Evolutionary conservation across 2,797 vertebrate genomes (phyloP).

Genomic region (Lophotriccus pileatus): DNA sequence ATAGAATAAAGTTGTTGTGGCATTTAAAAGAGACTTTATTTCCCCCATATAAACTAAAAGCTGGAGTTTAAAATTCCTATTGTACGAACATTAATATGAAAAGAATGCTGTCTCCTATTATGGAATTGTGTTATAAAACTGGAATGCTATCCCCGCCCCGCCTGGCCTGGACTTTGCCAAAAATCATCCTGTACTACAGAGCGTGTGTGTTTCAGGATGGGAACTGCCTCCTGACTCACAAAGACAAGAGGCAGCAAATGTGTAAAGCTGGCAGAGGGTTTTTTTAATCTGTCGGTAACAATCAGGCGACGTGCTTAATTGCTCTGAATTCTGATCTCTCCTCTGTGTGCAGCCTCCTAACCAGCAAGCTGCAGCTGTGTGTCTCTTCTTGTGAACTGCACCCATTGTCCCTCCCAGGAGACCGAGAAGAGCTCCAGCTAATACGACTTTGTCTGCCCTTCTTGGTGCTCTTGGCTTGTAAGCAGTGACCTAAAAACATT

Average conservation of each 20-base stretch:
- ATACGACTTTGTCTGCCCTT: slow-evolving; percentile 2
- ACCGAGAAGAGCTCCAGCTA: slow-evolving; percentile 41
- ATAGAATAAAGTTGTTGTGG: neutral
- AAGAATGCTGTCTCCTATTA: slow-evolving; percentile 72
- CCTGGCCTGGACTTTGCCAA: slow-evolving; percentile 60
- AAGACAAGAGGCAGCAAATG: slow-evolving; percentile 11
- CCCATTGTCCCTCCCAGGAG: slow-evolving; percentile 39
- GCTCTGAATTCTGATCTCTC: neutral
- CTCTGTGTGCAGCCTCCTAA: neutral
- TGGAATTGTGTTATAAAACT: slow-evolving; percentile 77
- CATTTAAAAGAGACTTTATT: neutral
- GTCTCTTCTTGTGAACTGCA: neutral
- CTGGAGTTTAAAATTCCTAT: slow-evolving; percentile 58
- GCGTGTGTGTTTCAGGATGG: neutral
- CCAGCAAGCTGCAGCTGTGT: slow-evolving; percentile 17
- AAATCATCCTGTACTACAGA: slow-evolving; percentile 57
- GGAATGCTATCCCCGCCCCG: slow-evolving; percentile 71
- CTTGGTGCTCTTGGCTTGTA: slow-evolving; percentile 9
- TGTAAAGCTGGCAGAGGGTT: slow-evolving; percentile 4
- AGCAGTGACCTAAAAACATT: neutral
- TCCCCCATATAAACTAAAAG: neutral
- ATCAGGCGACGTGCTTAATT: neutral
- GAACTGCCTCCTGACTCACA: slow-evolving; percentile 56
- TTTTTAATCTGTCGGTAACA: slow-evolving; percentile 23
- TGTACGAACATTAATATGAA: slow-evolving; percentile 72